Evolutionary conservation across 2,888 invertebrate genomes (phyloP), one percentile per base, ranked within the genome.

Genomic region (Cosmia trapezina): DNA sequence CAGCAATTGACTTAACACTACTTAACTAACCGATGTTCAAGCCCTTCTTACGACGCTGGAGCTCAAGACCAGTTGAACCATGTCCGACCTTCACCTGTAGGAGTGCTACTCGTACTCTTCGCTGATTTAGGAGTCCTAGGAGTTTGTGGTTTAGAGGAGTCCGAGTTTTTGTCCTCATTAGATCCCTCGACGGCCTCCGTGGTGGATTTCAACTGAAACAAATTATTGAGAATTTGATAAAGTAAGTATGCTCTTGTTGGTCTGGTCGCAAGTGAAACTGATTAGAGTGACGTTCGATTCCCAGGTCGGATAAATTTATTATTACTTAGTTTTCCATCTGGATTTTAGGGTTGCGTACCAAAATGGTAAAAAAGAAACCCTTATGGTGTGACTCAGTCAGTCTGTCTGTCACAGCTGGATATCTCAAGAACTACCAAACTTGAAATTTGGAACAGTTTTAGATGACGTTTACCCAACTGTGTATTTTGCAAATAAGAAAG

Each of bases 31-130:
- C 43, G 74, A 41, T 67, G 33, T 68, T 61, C 83, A 85, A 85
- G 83, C 83, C 86, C 80, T 74, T 73, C 54, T 45, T 11, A 37
- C 7, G 33, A 37, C 45, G 14, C 3, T 54, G 54, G 37, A 28
- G 57, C 41, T 93, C 94, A 97, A 75, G 96, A 96, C 97, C 97
- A 97, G 8, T 93, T 95, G 86, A 97, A 96, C 97, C 97, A 97
- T 0, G 96, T 96, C 82, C 94, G 94, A 47, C 92, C 90, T 84
- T 96, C 96, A 14, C 89, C 88, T 7, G 95, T 92, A 1, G 95
- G 94, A 56, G 96, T 92, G 80, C 91, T 77, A 53, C 88, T 83
- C 53, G 91, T 82, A 64, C 91, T 92, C 73, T 91, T 91, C 0
- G 93, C 91, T 0, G 93, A 88, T 79, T 92, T 94, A 0, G 95